phyloP scores from a whole-genome alignment of 2,888 invertebrate species.

The Orthosia cruda region DNA sequence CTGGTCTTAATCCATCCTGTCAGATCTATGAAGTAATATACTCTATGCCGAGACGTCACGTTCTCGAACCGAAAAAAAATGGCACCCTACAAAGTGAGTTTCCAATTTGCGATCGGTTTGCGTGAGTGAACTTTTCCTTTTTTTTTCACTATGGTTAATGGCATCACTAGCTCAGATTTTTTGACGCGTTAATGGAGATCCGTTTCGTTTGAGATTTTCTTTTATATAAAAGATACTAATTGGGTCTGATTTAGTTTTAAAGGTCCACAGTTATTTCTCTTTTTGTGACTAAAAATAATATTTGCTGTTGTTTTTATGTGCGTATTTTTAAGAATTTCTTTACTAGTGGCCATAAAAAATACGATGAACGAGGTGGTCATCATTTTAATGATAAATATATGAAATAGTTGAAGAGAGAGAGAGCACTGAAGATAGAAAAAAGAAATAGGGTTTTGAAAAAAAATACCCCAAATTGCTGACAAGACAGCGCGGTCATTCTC shows the following conservation, averaged over 20 bases:
- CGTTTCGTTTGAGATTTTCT: constrained; percentile 24
- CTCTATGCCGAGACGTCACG: constrained; percentile 70
- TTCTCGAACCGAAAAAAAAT: constrained; percentile 76
- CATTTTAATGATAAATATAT: background rate
- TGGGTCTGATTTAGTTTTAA: constrained; percentile 34
- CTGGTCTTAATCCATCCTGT: background rate
- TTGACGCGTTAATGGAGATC: constrained; percentile 38
- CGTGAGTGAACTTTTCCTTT: constrained; percentile 73
- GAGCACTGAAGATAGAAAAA: background rate
- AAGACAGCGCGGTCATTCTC: no score
- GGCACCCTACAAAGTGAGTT: constrained; percentile 73
- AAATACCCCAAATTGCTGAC: no score
- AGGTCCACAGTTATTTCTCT: background rate
- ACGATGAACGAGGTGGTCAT: background rate
- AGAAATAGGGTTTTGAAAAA: no score
- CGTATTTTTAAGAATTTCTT: background rate
- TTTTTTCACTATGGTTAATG: constrained; percentile 75
- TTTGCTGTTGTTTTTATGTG: no score
- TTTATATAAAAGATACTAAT: constrained; percentile 29
- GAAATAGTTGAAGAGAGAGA: background rate
- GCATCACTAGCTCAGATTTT: constrained; percentile 59
- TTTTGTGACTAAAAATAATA: background rate
- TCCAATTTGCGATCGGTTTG: constrained; percentile 77
- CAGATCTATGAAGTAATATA: constrained; percentile 45
- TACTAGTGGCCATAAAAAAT: background rate